Evolutionary conservation across 2,888 invertebrate species (phyloP).

Genomic region (Hypomecis punctinalis): DNA sequence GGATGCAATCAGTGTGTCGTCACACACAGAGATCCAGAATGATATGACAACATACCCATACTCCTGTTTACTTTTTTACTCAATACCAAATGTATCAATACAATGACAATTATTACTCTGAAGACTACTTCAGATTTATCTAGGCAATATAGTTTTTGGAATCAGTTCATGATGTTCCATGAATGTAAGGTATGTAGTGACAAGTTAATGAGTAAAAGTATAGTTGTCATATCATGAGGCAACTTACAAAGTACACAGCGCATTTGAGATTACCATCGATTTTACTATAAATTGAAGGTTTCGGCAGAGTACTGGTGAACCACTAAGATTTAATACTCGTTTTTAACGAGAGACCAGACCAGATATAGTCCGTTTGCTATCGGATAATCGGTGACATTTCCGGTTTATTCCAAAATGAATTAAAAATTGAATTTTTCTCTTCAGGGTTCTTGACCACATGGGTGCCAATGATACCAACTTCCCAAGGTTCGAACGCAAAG

Average conservation of each 20-base stretch:
- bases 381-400: background rate
- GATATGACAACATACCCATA: constrained; percentile 49
- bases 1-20: constrained; percentile 24
- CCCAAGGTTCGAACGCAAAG: no score
- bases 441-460: no score
- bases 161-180: no score
- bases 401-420: no score
- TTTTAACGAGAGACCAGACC: constrained; percentile 21
- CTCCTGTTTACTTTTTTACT: background rate
- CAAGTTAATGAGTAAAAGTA: constrained; percentile 43
- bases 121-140: background rate
- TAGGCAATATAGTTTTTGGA: no score
- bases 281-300: constrained; percentile 36
- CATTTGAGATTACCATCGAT: constrained; percentile 29
- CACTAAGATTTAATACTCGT: constrained; percentile 36
- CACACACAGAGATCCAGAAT: constrained; percentile 45
- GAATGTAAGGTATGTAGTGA: no score
- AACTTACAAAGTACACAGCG: constrained; percentile 57
- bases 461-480: no score
- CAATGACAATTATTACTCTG: background rate
- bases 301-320: constrained; percentile 49
- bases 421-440: no score
- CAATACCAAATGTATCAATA: background rate
- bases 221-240: constrained; percentile 54
- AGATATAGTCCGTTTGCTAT: background rate